Evolutionary conservation across 2,113 vertebrate genomes (phyloP), one percentile per base, ranked within the genome.

Genomic region (Periophthalmodon schlosseri): DNA sequence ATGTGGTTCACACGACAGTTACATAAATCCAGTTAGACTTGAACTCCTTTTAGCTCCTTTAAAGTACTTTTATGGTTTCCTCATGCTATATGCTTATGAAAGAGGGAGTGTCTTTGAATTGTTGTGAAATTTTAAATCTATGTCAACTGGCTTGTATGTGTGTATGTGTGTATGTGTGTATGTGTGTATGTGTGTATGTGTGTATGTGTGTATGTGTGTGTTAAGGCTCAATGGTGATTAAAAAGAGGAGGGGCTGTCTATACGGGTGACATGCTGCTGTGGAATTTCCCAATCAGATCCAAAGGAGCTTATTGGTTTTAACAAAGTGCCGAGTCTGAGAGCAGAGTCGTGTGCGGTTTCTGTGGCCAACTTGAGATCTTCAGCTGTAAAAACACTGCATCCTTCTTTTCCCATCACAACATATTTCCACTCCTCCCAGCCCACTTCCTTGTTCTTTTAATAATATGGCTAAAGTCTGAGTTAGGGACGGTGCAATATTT

Each of bases 221-320:
- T 44, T 3, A 14, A 58, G 71, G 68, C 75, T 83, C 68, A 75
- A 2, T 54, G 3, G 54, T 68, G 70, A 57, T 82, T 79, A 74
- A 73, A 73, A 69, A 63, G 39, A 87, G 84, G 83, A 84, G 86
- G 70, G 76, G 71, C 54, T 65, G 77, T 84, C 1, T 86, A 56
- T 63, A n/a, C 73, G 70, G 73, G 77, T 79, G 81, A 80, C 77
- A 64, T 65, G 70, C 49, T 50, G 33, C 63, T 88, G 80, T 78
- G 84, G 81, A 87, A 88, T 87, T 86, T 88, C 80, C 75, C 84
- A 79, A 70, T 88, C 77, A 71, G 60, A 81, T 78, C 52, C 67
- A 82, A 87, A 83, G 68, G 65, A 77, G 76, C 76, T 78, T 84
- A 75, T 73, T 80, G 75, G 80, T 78, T 85, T 81, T 69, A 87